Evolutionary conservation across 2,888 invertebrate genomes (phyloP), one percentile per base, ranked within the genome.

Genomic region (Aphodius granarius): DNA sequence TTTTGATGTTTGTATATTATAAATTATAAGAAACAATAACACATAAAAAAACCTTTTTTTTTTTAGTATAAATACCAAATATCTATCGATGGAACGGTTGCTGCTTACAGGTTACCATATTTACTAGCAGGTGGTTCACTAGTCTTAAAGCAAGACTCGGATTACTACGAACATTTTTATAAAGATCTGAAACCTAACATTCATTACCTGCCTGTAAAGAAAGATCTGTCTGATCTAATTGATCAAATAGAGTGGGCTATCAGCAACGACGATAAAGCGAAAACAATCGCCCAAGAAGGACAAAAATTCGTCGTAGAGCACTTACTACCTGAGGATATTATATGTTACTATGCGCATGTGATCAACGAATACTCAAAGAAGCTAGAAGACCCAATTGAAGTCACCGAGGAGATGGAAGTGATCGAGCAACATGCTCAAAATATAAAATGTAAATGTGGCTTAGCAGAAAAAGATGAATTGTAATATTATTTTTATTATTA

Each of bases 161-260:
- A 92, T n/a, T 98, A 95, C 87, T 96, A 97, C 86, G 98, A 99
- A 89, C 95, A 96, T 88, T 99, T 97, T 87, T 99, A 99, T 85
- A 87, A 90, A 63, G 90, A 94, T 80, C 87, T 98, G 13, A 84
- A 89, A 75, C 92, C 96, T 0, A 92, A 92, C 87, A 88, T 91
- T 81, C 98, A 99, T 87, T 99, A 92, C 86, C 88, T 98, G 74
- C 94, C 97, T 5, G 89, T 98, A 63, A 92, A 93, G 82, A 87
- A 90, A 68, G 94, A 98, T 86, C 88, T 98, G 18, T 92, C 93
- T 6, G 93, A 98, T 88, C 88, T 98, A 68, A 88, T 94, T 2
- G 92, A 94, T 21, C 92, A 92, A 86, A 88, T 98, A 78, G 88
- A 89, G 21, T 96, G 96, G 96, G 95, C 95, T 0, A 89, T 89